These are phyloP conservation scores for Epirrita christyi DNA, from an alignment of 2,888 invertebrate genomes.

Conservation along the genomic window DNA sequence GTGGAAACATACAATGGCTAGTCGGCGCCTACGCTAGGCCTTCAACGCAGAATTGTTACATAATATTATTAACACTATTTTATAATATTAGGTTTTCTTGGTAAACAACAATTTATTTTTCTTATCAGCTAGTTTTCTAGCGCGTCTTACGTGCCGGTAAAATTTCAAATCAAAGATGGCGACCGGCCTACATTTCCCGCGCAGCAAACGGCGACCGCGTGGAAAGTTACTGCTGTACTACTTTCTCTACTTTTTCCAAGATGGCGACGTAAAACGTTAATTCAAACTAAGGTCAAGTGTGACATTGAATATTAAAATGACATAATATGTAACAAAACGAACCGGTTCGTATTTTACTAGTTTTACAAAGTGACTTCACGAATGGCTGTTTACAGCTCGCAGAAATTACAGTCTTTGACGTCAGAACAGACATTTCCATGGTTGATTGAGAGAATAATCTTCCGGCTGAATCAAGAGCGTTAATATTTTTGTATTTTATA, in stretches of 20 bases:
- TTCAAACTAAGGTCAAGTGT: slow-evolving; percentile 73
- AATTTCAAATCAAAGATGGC: slow-evolving; percentile 78
- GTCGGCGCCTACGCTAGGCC: slow-evolving; percentile 60
- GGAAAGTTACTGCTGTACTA: slow-evolving; percentile 84
- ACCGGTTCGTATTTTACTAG: slow-evolving; percentile 21
- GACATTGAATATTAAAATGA: slow-evolving; percentile 38
- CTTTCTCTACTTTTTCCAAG: slow-evolving; percentile 84
- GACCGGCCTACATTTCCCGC: slow-evolving; percentile 80
- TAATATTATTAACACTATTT: slow-evolving; percentile 32
- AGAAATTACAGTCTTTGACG: slow-evolving; percentile 30
- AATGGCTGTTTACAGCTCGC: slow-evolving; percentile 20
- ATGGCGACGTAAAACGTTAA: slow-evolving; percentile 72
- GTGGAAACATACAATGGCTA: slow-evolving; percentile 60
- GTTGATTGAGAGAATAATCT: slow-evolving; percentile 29
- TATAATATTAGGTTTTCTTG: slow-evolving; percentile 22
- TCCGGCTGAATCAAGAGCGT: slow-evolving; percentile 25
- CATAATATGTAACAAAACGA: slow-evolving; percentile 29
- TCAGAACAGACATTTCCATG: slow-evolving; percentile 38
- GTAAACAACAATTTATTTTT: slow-evolving; percentile 4
- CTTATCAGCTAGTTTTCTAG: slow-evolving; percentile 36
- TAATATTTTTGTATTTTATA: slow-evolving; percentile 28
- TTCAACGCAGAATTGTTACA: slow-evolving; percentile 27
- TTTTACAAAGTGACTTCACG: slow-evolving; percentile 18
- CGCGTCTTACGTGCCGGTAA: slow-evolving; percentile 51
- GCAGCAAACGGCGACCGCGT: slow-evolving; percentile 72